phyloP scores from a whole-genome alignment of 2,113 vertebrate genomes.

The Malurus cyaneus region DNA sequence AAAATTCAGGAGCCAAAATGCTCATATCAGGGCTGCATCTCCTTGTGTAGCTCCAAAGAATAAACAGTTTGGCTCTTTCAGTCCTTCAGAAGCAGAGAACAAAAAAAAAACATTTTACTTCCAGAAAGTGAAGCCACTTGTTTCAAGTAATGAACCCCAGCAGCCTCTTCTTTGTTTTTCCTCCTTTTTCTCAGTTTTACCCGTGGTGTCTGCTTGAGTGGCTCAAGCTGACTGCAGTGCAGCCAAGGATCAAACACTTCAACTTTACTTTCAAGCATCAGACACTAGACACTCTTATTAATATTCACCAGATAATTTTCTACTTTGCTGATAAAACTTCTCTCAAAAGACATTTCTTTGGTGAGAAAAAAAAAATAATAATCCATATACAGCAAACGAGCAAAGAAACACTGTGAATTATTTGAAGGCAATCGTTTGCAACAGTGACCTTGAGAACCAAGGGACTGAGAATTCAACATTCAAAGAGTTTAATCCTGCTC shows the following conservation, averaged over 20 bases:
- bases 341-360: constrained; percentile 28
- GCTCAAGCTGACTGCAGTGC: not conserved
- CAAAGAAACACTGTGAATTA: constrained; percentile 41
- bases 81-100: not conserved
- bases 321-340: constrained; percentile 31
- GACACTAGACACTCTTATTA: constrained; percentile 17
- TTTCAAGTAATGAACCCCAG: not conserved
- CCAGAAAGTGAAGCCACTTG: not conserved
- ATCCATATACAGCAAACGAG: not conserved
- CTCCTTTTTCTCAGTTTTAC: not conserved
- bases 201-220: not conserved
- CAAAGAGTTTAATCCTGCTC: constrained; percentile 5
- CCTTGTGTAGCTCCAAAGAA: not conserved
- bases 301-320: constrained; percentile 46
- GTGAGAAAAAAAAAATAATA: not conserved
- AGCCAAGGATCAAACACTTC: constrained; percentile 54
- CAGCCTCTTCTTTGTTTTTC: not conserved
- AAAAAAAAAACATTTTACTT: not conserved
- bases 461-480: constrained; percentile 1
- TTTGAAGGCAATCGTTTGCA: constrained; percentile 26
- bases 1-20: not conserved
- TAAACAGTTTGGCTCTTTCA: not conserved
- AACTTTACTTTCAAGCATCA: constrained; percentile 13
- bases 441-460: constrained; percentile 45
- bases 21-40: not conserved